These are phyloP conservation scores for Potamilus streckersoni DNA, from an alignment of 1,140 invertebrate genomes.

Conservation along the genomic window DNA sequence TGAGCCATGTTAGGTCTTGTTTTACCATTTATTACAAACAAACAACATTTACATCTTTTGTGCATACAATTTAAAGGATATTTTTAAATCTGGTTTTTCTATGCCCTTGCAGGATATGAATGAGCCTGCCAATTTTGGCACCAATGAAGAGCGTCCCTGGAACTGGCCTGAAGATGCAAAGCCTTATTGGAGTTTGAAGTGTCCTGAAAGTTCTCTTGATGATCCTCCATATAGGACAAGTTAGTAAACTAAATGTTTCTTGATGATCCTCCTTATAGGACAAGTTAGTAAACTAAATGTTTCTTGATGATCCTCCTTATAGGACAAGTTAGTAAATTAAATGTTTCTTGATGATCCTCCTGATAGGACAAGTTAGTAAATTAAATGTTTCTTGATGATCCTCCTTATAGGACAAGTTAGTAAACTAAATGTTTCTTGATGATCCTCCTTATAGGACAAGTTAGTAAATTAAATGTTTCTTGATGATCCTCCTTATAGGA, in stretches of 20 bases:
- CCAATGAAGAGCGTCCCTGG: slow-evolving; percentile 61
- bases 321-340: slow-evolving; percentile 41
- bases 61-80: neutral
- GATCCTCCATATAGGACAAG: slow-evolving; percentile 57
- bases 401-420: slow-evolving; percentile 52
- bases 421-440: too few species aligned
- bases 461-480: slow-evolving; percentile 10
- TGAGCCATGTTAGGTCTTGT: too few species aligned
- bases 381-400: too few species aligned
- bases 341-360: too few species aligned
- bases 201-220: slow-evolving; percentile 44
- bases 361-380: slow-evolving; percentile 45
- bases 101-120: slow-evolving; percentile 67
- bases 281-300: slow-evolving; percentile 32
- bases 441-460: too few species aligned
- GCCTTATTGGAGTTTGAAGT: slow-evolving; percentile 52
- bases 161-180: slow-evolving; percentile 53
- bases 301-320: too few species aligned
- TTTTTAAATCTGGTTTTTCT: neutral
- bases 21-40: too few species aligned
- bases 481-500: too few species aligned
- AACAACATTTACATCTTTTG: neutral
- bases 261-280: too few species aligned
- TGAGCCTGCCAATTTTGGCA: slow-evolving; percentile 68
- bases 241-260: too few species aligned